Percentiles rank a stretch among this genome's conserved stretches.
Evolutionary conservation across 53 echinoderm and acorn worm species (phyloP).

Genomic region (Holothuria scabra): DNA sequence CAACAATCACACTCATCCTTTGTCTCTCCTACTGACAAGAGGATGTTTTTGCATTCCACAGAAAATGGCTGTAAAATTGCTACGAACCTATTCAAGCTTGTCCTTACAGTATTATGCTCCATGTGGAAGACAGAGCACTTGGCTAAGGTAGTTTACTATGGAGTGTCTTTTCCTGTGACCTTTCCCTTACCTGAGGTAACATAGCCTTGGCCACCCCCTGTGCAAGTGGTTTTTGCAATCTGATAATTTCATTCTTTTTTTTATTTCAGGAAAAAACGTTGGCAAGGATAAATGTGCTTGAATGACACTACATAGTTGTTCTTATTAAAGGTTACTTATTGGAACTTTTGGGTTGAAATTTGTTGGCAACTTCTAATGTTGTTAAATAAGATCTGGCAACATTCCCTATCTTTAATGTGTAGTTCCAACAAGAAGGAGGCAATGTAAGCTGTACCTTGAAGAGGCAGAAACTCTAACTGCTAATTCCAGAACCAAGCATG

Average conservation of each 20-base stretch:
- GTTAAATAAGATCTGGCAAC: background rate
- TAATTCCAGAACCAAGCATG: too few species aligned
- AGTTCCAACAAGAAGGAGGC: background rate
- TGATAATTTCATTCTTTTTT: background rate
- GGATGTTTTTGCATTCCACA: conserved; percentile 29
- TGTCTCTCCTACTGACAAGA: background rate
- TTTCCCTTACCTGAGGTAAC: conserved; percentile 28
- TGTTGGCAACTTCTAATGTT: background rate
- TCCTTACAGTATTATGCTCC: too few species aligned
- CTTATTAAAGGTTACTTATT: background rate
- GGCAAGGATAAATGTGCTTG: background rate
- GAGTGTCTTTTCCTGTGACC: conserved; percentile 11
- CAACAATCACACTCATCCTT: background rate
- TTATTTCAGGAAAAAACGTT: background rate
- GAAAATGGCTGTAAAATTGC: too few species aligned
- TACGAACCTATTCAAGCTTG: too few species aligned
- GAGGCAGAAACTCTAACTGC: too few species aligned
- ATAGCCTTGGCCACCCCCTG: conserved; percentile 37
- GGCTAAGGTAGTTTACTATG: conserved; percentile 33
- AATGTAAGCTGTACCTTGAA: background rate
- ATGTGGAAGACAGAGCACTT: background rate
- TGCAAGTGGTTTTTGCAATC: conserved; percentile 4
- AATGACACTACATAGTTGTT: conserved; percentile 1
- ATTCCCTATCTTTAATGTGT: background rate
- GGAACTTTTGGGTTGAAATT: too few species aligned